Conservation (phyloP, 2,888 invertebrate genomes). For the Sarcophaga subvicina region DNA sequence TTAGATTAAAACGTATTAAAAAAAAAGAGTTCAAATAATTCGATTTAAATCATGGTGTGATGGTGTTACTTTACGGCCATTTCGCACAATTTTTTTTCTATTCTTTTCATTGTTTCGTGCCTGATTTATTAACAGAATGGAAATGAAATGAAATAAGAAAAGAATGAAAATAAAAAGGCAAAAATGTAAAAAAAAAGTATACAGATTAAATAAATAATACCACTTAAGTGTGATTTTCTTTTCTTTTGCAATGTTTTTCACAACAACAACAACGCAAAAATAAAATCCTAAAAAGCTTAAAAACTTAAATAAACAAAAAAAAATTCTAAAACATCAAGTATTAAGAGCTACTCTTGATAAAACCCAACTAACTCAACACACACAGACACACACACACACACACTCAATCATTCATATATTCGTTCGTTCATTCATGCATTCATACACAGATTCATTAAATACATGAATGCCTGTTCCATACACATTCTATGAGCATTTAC, state of each 20-base stretch:
- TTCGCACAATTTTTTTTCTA: constrained; percentile 18
- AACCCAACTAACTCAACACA: neutral
- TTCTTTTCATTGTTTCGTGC: constrained; percentile 17
- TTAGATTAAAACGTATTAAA: neutral
- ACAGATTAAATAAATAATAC: constrained; percentile 48
- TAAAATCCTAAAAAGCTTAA: neutral
- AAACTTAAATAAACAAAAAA: neutral
- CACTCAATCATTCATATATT: neutral
- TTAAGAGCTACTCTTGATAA: neutral
- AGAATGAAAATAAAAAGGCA: constrained; percentile 13
- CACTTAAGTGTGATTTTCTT: constrained; percentile 62
- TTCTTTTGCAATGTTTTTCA: neutral
- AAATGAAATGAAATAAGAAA: neutral
- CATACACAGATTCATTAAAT: neutral
- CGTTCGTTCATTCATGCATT: neutral
- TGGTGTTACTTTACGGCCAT: constrained; percentile 17
- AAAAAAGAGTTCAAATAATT: constrained; percentile 14
- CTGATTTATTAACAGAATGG: constrained; percentile 41
- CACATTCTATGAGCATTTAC: neutral
- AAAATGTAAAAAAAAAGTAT: constrained; percentile 7
- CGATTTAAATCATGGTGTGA: constrained; percentile 23
- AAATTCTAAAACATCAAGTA: neutral
- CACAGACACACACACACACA: too few relatives aligned
- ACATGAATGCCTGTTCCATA: neutral
- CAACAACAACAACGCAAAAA: neutral